Evolutionary conservation across 2,797 vertebrate genomes (phyloP).

Genomic region (Orientallactaga sibirica): DNA sequence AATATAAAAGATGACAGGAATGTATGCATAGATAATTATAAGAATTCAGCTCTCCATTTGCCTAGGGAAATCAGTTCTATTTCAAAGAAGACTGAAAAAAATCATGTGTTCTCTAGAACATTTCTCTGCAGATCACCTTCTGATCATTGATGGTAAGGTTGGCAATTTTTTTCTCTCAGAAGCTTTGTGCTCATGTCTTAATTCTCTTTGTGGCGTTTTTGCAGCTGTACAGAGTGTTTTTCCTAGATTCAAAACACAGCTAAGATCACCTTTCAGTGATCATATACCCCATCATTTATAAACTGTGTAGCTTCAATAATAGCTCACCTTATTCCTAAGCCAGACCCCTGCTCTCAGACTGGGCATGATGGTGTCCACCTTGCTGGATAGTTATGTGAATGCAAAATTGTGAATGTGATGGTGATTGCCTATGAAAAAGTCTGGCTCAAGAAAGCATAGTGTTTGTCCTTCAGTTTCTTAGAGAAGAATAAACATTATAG

Average conservation of each 20-base stretch:
- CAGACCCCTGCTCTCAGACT: neutral
- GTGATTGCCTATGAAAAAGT: neutral
- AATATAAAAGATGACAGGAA: conserved; percentile 69
- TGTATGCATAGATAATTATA: conserved; percentile 72
- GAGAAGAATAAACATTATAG: neutral
- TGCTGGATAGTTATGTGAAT: too few relatives aligned
- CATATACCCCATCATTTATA: neutral
- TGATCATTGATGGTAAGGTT: conserved; percentile 15
- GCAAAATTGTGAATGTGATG: fast-evolving
- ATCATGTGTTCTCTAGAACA: neutral
- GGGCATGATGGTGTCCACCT: neutral
- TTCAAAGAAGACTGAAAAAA: conserved; percentile 61
- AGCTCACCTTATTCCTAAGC: neutral
- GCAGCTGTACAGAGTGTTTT: conserved; percentile 14
- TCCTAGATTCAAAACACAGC: conserved; percentile 4
- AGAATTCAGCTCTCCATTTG: conserved; percentile 67
- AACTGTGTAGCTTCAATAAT: neutral
- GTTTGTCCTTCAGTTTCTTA: neutral
- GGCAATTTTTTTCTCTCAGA: conserved; percentile 58
- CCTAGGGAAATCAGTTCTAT: conserved; percentile 72
- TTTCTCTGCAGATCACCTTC: conserved; percentile 26
- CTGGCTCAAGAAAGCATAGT: neutral
- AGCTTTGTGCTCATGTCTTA: conserved; percentile 17
- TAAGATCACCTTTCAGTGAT: neutral
- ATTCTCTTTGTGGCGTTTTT: conserved; percentile 23